A percentile compares a stretch with the other conserved stretches of the same genome.
Conservation (phyloP, 2,797 vertebrate species). For the Enteromius viviparus region DNA sequence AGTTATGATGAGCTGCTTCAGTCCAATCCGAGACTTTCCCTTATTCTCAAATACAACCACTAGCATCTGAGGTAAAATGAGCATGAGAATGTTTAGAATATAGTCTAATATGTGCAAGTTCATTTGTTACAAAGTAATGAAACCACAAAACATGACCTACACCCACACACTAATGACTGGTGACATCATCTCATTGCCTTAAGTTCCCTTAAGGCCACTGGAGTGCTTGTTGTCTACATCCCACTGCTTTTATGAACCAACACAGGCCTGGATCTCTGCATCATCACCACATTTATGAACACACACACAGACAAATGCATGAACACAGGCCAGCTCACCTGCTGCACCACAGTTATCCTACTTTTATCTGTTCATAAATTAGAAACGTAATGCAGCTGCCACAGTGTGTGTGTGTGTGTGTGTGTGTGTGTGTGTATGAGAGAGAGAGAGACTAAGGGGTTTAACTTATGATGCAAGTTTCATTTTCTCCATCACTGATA, state of each 20-base stretch:
- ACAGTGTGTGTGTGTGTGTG: neutral
- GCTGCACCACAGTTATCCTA: slow-evolving; percentile 30
- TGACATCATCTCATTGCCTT: slow-evolving; percentile 25
- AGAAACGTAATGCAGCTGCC: slow-evolving; percentile 29
- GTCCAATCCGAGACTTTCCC: slow-evolving; percentile 65
- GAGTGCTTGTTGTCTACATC: slow-evolving; percentile 15
- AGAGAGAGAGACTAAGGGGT: neutral
- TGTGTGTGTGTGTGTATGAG: no score
- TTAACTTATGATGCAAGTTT: slow-evolving; percentile 41
- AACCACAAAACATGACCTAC: neutral
- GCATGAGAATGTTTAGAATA: slow-evolving; percentile 2
- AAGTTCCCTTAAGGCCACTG: slow-evolving; percentile 34
- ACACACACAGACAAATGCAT: neutral
- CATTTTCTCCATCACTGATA: slow-evolving; percentile 44
- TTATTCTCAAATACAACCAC: neutral
- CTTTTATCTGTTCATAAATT: slow-evolving; percentile 43
- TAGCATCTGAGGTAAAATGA: neutral
- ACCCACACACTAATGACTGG: slow-evolving; percentile 13
- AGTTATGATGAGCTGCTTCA: slow-evolving; percentile 56
- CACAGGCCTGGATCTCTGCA: slow-evolving; percentile 45
- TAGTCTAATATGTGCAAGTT: neutral
- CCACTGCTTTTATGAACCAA: slow-evolving; percentile 45
- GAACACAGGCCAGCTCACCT: slow-evolving; percentile 25
- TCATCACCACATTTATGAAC: slow-evolving; percentile 40
- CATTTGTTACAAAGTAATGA: slow-evolving; percentile 16